Conservation (phyloP, 2,888 invertebrate species). For the Caenorhabditis doughertyi region DNA sequence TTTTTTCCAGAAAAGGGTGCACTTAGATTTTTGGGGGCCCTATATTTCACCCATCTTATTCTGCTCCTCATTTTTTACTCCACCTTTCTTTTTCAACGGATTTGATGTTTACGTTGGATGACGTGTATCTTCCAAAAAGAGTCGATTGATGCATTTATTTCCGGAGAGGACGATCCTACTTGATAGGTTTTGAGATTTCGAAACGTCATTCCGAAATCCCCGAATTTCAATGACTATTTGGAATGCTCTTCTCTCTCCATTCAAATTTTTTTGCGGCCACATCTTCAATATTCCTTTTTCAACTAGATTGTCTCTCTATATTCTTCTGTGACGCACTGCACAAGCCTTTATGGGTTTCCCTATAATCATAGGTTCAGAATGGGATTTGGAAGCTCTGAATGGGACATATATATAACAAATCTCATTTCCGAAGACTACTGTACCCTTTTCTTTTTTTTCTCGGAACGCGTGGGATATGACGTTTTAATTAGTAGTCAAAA, state of each 20-base stretch:
- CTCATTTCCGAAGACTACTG: slow-evolving; percentile 16
- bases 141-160: slow-evolving; percentile 29
- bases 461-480: slow-evolving; percentile 14
- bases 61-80: not conserved
- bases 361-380: slow-evolving; percentile 30
- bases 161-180: not conserved
- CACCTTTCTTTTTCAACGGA: not conserved
- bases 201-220: slow-evolving; percentile 13
- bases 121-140: slow-evolving; percentile 25
- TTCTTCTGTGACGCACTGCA: not conserved
- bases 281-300: not conserved
- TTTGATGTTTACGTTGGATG: slow-evolving; percentile 2
- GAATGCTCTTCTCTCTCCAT: not conserved
- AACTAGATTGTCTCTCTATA: not conserved
- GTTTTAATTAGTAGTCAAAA: slow-evolving; percentile 31
- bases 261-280: not conserved
- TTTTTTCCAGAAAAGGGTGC: slow-evolving; percentile 19
- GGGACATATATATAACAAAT: not conserved
- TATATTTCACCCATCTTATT: not conserved
- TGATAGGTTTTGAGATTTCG: not conserved
- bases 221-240: too few relatives aligned
- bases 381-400: not conserved
- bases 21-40: not conserved
- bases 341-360: not conserved
- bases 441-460: not conserved